Percentiles rank a stretch among this genome's conserved stretches.
phyloP scores from a whole-genome alignment of 2,888 invertebrate genomes.

The Harmothoe impar region DNA sequence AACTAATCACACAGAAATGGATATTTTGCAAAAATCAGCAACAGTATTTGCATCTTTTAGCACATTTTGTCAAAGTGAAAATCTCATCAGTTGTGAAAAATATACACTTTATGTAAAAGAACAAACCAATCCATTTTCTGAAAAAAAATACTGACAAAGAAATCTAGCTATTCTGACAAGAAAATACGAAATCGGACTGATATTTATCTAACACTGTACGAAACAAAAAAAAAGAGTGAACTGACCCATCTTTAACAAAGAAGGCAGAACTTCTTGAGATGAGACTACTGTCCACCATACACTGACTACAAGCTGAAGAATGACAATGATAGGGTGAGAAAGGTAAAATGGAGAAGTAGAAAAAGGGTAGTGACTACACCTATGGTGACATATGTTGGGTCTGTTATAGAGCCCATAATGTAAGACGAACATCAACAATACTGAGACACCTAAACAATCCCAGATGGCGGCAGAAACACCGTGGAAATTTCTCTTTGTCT shows the following conservation, averaged over 20 bases:
- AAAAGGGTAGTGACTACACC: conserved; percentile 35
- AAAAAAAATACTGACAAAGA: too few relatives aligned
- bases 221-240: not conserved
- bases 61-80: too few relatives aligned
- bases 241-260: not conserved
- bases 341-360: not conserved
- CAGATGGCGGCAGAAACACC: conserved; percentile 18
- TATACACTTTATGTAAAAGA: too few relatives aligned
- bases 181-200: not conserved
- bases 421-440: conserved; percentile 50
- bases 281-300: not conserved
- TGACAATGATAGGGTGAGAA: not conserved
- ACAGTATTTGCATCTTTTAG: too few relatives aligned
- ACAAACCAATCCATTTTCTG: too few relatives aligned
- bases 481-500: not conserved
- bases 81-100: too few relatives aligned
- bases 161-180: not conserved
- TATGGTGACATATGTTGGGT: not conserved
- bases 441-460: not conserved
- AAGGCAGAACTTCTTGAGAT: not conserved
- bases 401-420: not conserved
- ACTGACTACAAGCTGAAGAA: conserved; percentile 13
- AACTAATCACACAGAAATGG: too few relatives aligned
- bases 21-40: too few relatives aligned
- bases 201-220: not conserved